These are phyloP conservation scores for Calameuta filiformis DNA, from an alignment of 2,888 invertebrate species.

Conservation along the genomic window DNA sequence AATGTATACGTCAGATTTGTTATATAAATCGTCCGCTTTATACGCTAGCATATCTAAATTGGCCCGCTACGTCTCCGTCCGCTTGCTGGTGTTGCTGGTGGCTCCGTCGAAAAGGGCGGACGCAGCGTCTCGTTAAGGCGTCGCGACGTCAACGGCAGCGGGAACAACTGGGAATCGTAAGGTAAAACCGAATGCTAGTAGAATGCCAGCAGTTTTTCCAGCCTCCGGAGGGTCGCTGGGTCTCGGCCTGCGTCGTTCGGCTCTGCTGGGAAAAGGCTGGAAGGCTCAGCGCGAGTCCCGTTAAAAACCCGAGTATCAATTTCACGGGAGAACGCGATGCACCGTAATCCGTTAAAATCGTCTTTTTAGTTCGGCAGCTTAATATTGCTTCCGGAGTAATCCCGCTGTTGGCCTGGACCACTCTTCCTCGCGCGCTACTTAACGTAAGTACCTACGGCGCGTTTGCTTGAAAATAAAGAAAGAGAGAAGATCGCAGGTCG, in stretches of 20 bases:
- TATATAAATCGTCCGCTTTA: conserved; percentile 36
- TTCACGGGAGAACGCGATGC: conserved; percentile 52
- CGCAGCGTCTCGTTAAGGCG: neutral
- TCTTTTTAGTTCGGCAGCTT: conserved; percentile 58
- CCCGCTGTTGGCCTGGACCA: conserved; percentile 27
- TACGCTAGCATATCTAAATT: conserved; percentile 40
- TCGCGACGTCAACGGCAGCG: neutral
- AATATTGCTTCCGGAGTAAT: conserved; percentile 59
- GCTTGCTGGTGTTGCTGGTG: neutral
- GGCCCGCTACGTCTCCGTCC: conserved; percentile 5
- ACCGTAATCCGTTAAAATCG: conserved; percentile 54
- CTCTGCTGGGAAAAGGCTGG: no score
- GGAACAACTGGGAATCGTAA: neutral
- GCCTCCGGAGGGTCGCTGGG: neutral
- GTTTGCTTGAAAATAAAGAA: conserved; percentile 48
- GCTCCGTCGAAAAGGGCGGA: neutral
- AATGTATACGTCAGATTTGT: conserved; percentile 20
- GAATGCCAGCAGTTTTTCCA: no score
- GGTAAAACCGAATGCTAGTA: no score
- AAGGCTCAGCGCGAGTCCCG: conserved; percentile 21
- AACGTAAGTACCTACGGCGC: conserved; percentile 52
- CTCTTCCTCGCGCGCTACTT: conserved; percentile 42
- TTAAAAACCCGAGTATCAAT: conserved; percentile 52
- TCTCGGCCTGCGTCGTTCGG: conserved; percentile 10
- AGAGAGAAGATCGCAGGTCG: conserved; percentile 26